Evolutionary conservation across 2,888 invertebrate species (phyloP).

Genomic region (Gonocerus acuteangulatus): DNA sequence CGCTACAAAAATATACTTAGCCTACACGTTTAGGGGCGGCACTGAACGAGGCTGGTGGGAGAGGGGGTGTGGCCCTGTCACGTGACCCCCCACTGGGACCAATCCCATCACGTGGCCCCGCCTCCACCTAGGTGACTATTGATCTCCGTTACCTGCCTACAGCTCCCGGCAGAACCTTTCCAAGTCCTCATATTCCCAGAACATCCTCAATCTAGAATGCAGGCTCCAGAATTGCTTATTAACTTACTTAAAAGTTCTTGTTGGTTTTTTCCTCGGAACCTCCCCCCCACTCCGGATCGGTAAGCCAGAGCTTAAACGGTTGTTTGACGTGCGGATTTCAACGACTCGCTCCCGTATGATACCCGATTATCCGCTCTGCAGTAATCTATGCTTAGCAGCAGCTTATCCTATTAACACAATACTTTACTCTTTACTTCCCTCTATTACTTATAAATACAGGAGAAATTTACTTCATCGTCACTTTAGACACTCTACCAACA

Average conservation of each 20-base stretch:
- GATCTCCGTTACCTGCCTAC: constrained; percentile 31
- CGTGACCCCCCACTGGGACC: constrained; percentile 27
- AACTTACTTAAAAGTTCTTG: background rate
- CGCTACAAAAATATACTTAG: constrained; percentile 39
- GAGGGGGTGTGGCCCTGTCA: constrained; percentile 27
- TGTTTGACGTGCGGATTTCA: background rate
- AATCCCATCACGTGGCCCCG: constrained; percentile 18
- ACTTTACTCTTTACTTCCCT: no score
- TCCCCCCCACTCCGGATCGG: background rate
- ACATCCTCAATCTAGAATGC: constrained; percentile 8
- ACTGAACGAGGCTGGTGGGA: constrained; percentile 23
- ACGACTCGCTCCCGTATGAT: background rate
- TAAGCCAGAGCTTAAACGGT: constrained; percentile 1
- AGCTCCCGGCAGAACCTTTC: constrained; percentile 27
- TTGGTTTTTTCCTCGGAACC: background rate
- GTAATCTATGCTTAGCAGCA: background rate
- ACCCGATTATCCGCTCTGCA: background rate
- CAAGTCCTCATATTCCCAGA: constrained; percentile 12
- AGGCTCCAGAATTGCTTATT: constrained; percentile 12
- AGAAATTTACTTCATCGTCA: no score
- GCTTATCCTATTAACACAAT: background rate
- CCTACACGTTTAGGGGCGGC: constrained; percentile 34
- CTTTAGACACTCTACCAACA: no score
- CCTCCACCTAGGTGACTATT: constrained; percentile 29
- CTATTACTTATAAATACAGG: no score